These are phyloP conservation scores for Apocheima hispidaria DNA, from an alignment of 2,888 invertebrate genomes.

Conservation along the genomic window DNA sequence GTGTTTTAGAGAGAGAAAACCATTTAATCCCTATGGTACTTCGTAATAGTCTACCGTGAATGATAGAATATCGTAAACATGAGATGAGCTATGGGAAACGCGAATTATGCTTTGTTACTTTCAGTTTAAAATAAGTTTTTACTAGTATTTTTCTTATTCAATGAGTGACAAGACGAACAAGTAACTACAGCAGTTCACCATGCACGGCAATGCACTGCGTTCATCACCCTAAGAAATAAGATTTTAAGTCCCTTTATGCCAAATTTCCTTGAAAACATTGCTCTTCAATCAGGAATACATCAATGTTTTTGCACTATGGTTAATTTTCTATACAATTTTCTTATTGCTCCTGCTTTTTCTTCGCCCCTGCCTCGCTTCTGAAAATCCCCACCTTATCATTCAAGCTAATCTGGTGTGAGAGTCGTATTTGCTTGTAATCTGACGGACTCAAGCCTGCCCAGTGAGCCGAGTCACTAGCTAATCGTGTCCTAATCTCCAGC, in stretches of 20 bases:
- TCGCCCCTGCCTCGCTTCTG: background rate
- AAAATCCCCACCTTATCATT: constrained; percentile 48
- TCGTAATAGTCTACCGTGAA: background rate
- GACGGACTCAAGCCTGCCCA: constrained; percentile 67
- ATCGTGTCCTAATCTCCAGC: constrained; percentile 83
- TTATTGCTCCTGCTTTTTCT: background rate
- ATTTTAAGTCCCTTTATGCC: too few relatives aligned
- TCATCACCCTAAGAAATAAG: too few relatives aligned
- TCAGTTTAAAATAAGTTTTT: background rate
- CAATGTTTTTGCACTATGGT: too few relatives aligned
- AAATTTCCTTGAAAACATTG: too few relatives aligned
- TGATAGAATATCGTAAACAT: background rate
- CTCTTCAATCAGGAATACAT: too few relatives aligned
- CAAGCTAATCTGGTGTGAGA: constrained; percentile 73
- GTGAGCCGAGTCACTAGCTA: constrained; percentile 77
- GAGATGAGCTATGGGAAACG: background rate
- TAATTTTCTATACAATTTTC: too few relatives aligned
- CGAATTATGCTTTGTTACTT: background rate
- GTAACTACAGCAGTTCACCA: too few relatives aligned
- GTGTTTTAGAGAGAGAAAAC: background rate
- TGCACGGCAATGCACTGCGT: too few relatives aligned
- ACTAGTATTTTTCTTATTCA: background rate
- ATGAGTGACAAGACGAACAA: too few relatives aligned
- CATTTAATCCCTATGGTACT: background rate
- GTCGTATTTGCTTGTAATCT: constrained; percentile 79